Conservation (phyloP, 2,797 vertebrate species). For the Peromyscus nudipes region DNA sequence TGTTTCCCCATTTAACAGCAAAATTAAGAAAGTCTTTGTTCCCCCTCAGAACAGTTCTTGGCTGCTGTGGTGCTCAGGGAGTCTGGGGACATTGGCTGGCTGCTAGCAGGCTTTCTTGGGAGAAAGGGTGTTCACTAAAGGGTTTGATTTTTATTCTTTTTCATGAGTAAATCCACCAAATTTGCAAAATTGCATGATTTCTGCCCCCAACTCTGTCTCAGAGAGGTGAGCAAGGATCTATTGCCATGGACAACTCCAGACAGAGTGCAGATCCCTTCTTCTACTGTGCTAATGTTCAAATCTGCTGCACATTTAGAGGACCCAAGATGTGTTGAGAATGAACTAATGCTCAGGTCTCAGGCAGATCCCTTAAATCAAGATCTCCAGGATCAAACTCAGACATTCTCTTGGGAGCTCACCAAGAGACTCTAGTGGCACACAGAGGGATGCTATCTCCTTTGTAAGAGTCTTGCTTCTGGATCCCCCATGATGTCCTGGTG, state of each 20-base stretch:
- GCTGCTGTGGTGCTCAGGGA: slow-evolving; percentile 40
- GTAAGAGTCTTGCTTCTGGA: not conserved
- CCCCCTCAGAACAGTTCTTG: slow-evolving; percentile 61
- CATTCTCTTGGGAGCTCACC: slow-evolving; percentile 23
- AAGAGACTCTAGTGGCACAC: not conserved
- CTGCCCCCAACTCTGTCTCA: not conserved
- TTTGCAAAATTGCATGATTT: slow-evolving; percentile 33
- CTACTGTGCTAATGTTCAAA: not conserved
- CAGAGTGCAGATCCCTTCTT: not conserved
- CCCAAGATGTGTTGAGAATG: not conserved
- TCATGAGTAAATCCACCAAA: slow-evolving; percentile 21
- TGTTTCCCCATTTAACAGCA: slow-evolving; percentile 77
- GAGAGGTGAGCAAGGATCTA: not conserved
- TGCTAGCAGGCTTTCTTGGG: not conserved
- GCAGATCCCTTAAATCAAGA: not conserved
- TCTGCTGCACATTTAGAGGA: not conserved
- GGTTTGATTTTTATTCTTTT: slow-evolving; percentile 11
- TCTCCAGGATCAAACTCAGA: not conserved
- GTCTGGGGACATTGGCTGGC: not conserved
- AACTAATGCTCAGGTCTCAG: not conserved
- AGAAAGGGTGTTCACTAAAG: not conserved
- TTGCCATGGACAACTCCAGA: not conserved
- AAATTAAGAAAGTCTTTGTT: slow-evolving; percentile 79
- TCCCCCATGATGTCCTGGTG: not conserved
- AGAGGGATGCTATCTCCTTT: not conserved